phyloP scores from a whole-genome alignment of 2,888 invertebrate genomes.

The Gastracanthus pulcherrimus region DNA sequence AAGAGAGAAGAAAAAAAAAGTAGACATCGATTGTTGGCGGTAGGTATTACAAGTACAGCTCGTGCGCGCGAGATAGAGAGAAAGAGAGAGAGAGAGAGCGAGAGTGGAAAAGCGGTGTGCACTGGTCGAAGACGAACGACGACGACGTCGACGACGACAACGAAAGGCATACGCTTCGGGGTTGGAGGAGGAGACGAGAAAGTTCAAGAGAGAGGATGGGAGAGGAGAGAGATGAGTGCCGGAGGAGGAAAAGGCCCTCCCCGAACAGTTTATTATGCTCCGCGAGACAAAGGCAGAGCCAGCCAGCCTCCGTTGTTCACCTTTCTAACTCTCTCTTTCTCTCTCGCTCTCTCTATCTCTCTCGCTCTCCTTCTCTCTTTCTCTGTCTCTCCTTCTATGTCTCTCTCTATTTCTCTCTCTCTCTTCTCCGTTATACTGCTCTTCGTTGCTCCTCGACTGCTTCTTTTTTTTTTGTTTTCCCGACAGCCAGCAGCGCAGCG shows the following conservation, averaged over 20 bases:
- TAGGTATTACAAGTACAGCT: conserved; percentile 6
- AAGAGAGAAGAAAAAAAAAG: neutral
- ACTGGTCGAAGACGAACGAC: neutral
- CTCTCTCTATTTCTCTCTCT: too few relatives aligned
- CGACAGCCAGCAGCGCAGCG: neutral
- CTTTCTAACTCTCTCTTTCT: conserved; percentile 11
- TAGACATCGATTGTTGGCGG: conserved; percentile 20
- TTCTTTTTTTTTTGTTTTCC: neutral
- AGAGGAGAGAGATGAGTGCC: conserved; percentile 23
- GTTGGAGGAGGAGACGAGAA: neutral
- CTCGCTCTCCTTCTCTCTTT: too few relatives aligned
- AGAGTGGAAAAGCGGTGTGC: too few relatives aligned
- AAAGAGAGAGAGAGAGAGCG: too few relatives aligned
- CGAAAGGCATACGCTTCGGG: neutral
- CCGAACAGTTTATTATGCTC: conserved; percentile 50
- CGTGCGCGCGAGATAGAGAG: too few relatives aligned
- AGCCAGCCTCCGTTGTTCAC: conserved; percentile 28
- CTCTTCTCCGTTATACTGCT: too few relatives aligned
- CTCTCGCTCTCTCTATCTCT: too few relatives aligned
- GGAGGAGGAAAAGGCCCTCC: conserved; percentile 11
- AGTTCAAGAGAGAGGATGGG: neutral
- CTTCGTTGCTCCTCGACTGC: neutral
- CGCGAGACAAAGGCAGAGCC: conserved; percentile 41
- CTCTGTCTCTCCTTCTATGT: too few relatives aligned
- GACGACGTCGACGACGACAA: neutral